phyloP scores from a whole-genome alignment of 2,113 vertebrate genomes.

The Typhlomys cinereus region DNA sequence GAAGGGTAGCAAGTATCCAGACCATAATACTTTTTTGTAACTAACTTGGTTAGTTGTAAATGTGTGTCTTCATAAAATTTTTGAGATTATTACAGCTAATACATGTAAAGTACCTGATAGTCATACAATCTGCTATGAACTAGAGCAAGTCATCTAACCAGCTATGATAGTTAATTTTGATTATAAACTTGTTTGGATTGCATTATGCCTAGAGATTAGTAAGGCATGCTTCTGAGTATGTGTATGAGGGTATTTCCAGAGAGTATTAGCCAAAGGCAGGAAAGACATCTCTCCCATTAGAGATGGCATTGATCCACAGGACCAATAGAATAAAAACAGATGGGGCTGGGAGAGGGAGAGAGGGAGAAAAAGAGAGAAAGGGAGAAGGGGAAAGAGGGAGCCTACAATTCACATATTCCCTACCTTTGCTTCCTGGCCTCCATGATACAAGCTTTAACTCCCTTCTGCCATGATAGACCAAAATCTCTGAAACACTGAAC shows the following conservation, averaged over 20 bases:
- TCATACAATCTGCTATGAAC: constrained; percentile 6
- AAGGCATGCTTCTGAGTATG: neutral
- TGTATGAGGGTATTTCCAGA: neutral
- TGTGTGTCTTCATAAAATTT: neutral
- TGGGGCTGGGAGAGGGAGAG: no score
- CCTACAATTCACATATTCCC: neutral
- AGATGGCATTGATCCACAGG: neutral
- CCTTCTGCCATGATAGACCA: neutral
- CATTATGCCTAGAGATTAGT: neutral
- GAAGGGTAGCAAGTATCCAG: neutral
- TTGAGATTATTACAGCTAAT: neutral
- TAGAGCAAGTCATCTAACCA: constrained; percentile 40
- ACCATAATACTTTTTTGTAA: neutral
- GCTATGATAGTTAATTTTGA: neutral
- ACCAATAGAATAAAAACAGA: neutral
- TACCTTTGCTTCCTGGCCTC: neutral
- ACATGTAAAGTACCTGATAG: neutral
- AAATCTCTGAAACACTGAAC: neutral
- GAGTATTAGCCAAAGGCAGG: neutral
- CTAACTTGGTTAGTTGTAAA: constrained; percentile 41
- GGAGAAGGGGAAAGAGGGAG: neutral
- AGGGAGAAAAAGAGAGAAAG: no score
- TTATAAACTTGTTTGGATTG: neutral
- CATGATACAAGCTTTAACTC: neutral
- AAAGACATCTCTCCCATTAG: neutral